These are phyloP conservation scores for Microdon myrmicae DNA, from an alignment of 2,888 invertebrate species.

Conservation along the genomic window DNA sequence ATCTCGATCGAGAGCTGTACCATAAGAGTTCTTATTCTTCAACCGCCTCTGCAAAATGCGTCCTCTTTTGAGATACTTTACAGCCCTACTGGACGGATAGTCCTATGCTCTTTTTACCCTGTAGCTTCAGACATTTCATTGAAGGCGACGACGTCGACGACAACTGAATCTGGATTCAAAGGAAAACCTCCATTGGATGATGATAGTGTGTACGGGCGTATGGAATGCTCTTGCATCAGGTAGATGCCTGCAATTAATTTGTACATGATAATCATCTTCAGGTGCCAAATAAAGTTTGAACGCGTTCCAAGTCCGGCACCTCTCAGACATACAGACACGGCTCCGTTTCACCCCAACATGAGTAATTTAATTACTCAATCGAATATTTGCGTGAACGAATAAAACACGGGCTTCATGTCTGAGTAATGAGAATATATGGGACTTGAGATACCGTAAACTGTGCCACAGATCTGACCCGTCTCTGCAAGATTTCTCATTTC, in stretches of 20 bases:
- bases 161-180: background rate
- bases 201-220: too few relatives aligned
- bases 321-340: background rate
- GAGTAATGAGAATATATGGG: slow-evolving; percentile 66
- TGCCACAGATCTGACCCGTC: slow-evolving; percentile 51
- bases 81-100: slow-evolving; percentile 22
- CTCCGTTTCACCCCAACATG: slow-evolving; percentile 20
- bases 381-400: slow-evolving; percentile 56
- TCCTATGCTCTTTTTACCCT: slow-evolving; percentile 25
- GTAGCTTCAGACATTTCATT: slow-evolving; percentile 22
- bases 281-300: slow-evolving; percentile 66
- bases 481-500: slow-evolving; percentile 36
- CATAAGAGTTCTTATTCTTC: slow-evolving; percentile 6
- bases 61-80: slow-evolving; percentile 39
- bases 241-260: slow-evolving; percentile 63
- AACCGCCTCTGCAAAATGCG: slow-evolving; percentile 40
- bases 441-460: slow-evolving; percentile 66
- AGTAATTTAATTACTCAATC: slow-evolving; percentile 55
- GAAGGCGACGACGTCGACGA: slow-evolving; percentile 3
- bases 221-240: background rate
- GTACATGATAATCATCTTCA: slow-evolving; percentile 67
- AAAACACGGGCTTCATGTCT: slow-evolving; percentile 56
- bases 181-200: too few relatives aligned
- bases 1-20: slow-evolving; percentile 5
- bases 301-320: slow-evolving; percentile 11